These are phyloP conservation scores for Cassiopea xamachana DNA, from an alignment of 30 jellyfish, hydroid and myxozoan genomes.

Conservation along the genomic window DNA sequence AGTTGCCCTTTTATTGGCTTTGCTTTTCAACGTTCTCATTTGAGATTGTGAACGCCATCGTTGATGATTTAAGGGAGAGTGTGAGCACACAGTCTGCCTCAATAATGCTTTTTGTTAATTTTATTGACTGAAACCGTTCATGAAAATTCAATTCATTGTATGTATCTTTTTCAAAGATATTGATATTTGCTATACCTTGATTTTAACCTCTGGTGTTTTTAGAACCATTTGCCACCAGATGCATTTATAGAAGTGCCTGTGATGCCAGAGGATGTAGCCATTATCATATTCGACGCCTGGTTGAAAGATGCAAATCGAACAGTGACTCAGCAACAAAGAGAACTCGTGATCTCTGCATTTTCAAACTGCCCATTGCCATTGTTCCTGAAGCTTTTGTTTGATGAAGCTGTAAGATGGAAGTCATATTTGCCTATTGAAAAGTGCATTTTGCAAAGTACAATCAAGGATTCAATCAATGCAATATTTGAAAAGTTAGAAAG, in stretches of 20 bases:
- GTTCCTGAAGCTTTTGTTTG: conserved; percentile 79
- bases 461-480: conserved; percentile 78
- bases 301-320: conserved; percentile 56
- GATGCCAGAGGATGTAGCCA: conserved; percentile 77
- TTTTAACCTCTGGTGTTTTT: background rate
- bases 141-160: too few relatives aligned
- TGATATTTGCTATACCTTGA: background rate
- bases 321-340: conserved; percentile 58
- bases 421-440: conserved; percentile 63
- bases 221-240: conserved; percentile 57
- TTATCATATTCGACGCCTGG: conserved; percentile 86
- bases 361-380: conserved; percentile 77
- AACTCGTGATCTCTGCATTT: conserved; percentile 68
- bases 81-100: too few relatives aligned
- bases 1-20: background rate
- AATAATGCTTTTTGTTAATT: too few relatives aligned
- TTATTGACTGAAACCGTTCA: too few relatives aligned
- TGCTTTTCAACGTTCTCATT: too few relatives aligned
- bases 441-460: conserved; percentile 50
- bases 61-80: too few relatives aligned
- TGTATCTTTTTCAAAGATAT: background rate
- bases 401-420: conserved; percentile 87
- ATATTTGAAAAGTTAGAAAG: conserved; percentile 80
- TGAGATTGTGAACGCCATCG: too few relatives aligned
- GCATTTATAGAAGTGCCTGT: conserved; percentile 81